Evolutionary conservation across 2,797 vertebrate genomes (phyloP).

Genomic region (Rhabdomys pumilio): DNA sequence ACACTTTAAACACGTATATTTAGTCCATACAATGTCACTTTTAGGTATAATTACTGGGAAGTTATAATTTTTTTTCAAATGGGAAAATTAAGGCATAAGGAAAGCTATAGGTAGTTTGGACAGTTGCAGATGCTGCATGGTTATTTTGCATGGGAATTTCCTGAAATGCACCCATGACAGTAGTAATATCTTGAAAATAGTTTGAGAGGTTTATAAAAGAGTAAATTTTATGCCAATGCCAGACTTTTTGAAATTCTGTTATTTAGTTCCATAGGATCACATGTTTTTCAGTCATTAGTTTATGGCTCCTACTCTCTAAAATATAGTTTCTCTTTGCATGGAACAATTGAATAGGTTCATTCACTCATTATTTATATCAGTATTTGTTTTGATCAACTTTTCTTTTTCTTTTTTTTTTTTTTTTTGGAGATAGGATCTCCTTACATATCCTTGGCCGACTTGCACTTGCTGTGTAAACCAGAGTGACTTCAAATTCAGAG

Average conservation of each 20-base stretch:
- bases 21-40: not conserved
- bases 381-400: slow-evolving; percentile 25
- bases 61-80: slow-evolving; percentile 15
- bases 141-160: slow-evolving; percentile 5
- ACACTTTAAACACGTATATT: not conserved
- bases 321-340: not conserved
- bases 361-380: slow-evolving; percentile 31
- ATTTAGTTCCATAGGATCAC: slow-evolving; percentile 29
- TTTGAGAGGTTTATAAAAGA: not conserved
- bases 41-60: not conserved
- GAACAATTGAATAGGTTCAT: not conserved
- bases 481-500: not conserved
- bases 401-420: not conserved
- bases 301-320: slow-evolving; percentile 14
- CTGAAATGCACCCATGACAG: not conserved
- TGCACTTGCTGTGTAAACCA: not conserved
- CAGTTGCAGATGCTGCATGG: not conserved
- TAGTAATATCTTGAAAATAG: slow-evolving; percentile 14
- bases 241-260: slow-evolving; percentile 62
- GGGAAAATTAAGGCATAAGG: slow-evolving; percentile 37
- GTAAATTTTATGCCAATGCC: not conserved
- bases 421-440: not conserved
- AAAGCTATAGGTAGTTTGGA: not conserved
- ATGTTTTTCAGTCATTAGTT: slow-evolving; percentile 53
- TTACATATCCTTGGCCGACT: not conserved